Evolutionary conservation across 2,888 invertebrate genomes (phyloP), one percentile per base, ranked within the genome.

Genomic region (Rambutsinella grinnellia): DNA sequence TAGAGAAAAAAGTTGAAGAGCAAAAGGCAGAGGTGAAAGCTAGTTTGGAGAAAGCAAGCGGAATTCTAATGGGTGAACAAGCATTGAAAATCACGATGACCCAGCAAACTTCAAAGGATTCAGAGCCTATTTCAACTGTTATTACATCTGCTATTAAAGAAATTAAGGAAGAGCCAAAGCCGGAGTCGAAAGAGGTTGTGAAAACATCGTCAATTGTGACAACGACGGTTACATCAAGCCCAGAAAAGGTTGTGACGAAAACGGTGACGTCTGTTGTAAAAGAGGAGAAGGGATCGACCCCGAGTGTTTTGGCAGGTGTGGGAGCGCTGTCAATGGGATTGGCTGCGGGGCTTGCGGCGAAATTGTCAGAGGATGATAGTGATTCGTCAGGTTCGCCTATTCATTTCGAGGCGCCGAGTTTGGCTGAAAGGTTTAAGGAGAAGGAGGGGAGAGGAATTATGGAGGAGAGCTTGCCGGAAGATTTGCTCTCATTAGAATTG

Each of bases 401-500:
- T 21, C 58, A 58, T 36, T 21, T 46, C 26, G 56, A 49, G 3
- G 54, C 21, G 3, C 15, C 66, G 6, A 75, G 75, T 53, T 10
- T 75, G 2, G 63, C 75, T 6, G 75, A 75, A 3, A 56, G 75
- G 0, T 68, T 75, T n/a, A 75, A 75, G 49, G 75, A 75, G 26
- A 51, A 67, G 3, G 75, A 75, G 51, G 63, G 63, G 0, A 47
- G 62, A 3, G 79, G 79, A n/a, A 77, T 77, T 1, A 79, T 79
- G 79, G 79, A 79, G 23, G 56, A 79, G 58, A 77, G 77, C 51
- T 63, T 77, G n/a, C 79, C 80, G 0, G 80, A 80, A 46, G 80
- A 80, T 56, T 65, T 80, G 15, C 65, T 80, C 2, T 78, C 78
- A 3, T 21, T 79, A 15, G 79, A 79, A 36, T 58, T 79, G 26